Percentiles rank a stretch among this genome's conserved stretches.
Evolutionary conservation across 2,113 vertebrate genomes (phyloP).

Genomic region (Neomonachus schauinslandi): DNA sequence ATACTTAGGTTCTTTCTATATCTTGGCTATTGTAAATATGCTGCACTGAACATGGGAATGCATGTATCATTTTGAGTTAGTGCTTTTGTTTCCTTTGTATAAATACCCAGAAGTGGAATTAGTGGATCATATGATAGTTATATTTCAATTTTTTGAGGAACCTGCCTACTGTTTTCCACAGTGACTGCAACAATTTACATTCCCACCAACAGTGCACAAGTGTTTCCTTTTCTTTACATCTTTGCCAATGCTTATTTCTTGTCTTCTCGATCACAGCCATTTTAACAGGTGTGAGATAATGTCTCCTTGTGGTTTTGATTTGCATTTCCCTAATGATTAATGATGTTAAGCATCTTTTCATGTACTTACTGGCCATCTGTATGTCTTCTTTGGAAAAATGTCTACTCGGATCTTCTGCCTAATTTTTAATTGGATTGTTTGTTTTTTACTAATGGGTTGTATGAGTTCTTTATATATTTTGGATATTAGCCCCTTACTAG

Average conservation of each 20-base stretch:
- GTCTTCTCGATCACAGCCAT: not conserved
- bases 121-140: not conserved
- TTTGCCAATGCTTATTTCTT: not conserved
- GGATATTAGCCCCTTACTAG: not conserved
- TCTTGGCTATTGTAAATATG: not conserved
- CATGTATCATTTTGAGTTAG: not conserved
- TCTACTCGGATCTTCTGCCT: not conserved
- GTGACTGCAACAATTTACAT: not conserved
- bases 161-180: not conserved
- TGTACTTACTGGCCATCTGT: not conserved
- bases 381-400: not conserved
- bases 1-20: not conserved
- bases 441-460: not conserved
- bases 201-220: not conserved
- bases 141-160: not conserved
- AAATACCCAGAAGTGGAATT: not conserved
- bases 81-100: not conserved
- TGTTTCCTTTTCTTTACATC: not conserved
- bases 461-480: not conserved
- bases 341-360: not conserved
- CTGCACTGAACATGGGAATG: not conserved
- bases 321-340: not conserved
- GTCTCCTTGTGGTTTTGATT: not conserved
- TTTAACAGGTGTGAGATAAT: not conserved
- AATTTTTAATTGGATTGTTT: not conserved